Conservation (phyloP, 2,797 vertebrate species). For the Hapalemur alaotrensis region DNA sequence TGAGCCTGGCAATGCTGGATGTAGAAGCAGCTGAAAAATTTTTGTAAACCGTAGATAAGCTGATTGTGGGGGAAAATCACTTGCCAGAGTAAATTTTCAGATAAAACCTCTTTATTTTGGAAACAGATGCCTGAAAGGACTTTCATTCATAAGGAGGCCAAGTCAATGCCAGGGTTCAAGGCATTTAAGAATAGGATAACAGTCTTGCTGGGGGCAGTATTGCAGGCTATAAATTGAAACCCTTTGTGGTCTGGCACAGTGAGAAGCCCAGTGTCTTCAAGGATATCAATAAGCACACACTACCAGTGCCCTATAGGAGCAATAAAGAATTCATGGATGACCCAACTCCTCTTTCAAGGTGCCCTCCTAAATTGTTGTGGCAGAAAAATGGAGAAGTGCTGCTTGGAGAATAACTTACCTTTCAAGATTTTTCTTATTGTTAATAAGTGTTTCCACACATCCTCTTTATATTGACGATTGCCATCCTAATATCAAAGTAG, state of each 20-base stretch:
- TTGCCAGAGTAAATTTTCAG: not conserved
- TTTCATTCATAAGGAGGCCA: not conserved
- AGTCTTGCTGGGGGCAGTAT: not conserved
- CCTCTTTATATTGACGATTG: not conserved
- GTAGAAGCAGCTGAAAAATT: not conserved
- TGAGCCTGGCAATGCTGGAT: not conserved
- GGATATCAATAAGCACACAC: not conserved
- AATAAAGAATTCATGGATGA: not conserved
- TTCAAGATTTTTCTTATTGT: not conserved
- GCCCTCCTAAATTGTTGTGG: not conserved
- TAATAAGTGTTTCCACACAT: not conserved
- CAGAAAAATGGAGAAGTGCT: not conserved
- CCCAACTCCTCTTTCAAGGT: not conserved
- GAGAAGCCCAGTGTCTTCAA: not conserved
- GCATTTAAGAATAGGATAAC: not conserved
- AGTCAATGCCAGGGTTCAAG: not conserved
- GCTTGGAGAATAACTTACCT: not conserved
- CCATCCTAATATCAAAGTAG: not conserved
- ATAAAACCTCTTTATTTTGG: not conserved
- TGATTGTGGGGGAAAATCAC: not conserved
- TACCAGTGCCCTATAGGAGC: not conserved
- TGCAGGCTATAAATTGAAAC: not conserved
- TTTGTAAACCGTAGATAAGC: not conserved
- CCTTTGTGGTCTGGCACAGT: not conserved
- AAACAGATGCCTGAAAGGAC: not conserved